Evolutionary conservation across 2,888 invertebrate species (phyloP).

Genomic region (Amblyjoppa proteus): DNA sequence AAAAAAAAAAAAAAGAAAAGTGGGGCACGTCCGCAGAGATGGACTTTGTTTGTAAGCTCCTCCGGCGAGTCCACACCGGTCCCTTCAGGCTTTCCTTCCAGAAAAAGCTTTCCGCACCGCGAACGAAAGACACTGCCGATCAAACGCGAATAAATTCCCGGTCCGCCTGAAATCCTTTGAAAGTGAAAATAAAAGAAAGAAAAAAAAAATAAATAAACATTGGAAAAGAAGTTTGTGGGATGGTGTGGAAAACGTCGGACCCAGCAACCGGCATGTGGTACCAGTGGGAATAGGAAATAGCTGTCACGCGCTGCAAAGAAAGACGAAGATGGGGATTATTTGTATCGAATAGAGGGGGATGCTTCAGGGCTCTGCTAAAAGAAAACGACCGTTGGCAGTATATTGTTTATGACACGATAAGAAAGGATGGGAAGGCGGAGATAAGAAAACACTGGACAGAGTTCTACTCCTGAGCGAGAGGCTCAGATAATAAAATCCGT

Average conservation of each 20-base stretch:
- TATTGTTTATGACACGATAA: background rate
- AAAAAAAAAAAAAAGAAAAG: slow-evolving; percentile 13
- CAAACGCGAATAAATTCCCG: slow-evolving; percentile 54
- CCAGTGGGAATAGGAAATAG: slow-evolving; percentile 22
- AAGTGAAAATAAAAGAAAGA: slow-evolving; percentile 15
- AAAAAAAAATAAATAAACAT: background rate
- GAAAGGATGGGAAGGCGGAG: background rate
- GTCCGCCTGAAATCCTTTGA: slow-evolving; percentile 33
- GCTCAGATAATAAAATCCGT: background rate
- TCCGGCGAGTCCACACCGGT: slow-evolving; percentile 12
- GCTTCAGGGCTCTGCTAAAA: background rate
- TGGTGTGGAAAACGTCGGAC: background rate
- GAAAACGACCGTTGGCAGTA: slow-evolving; percentile 1
- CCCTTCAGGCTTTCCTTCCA: slow-evolving; percentile 39
- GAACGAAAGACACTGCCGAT: slow-evolving; percentile 33
- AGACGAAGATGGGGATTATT: slow-evolving; percentile 34
- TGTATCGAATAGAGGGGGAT: slow-evolving; percentile 9
- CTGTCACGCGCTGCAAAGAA: background rate
- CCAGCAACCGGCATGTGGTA: background rate
- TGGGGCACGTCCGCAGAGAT: slow-evolving; percentile 38
- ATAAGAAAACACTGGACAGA: background rate
- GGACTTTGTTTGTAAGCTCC: slow-evolving; percentile 52
- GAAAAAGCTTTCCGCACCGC: slow-evolving; percentile 47
- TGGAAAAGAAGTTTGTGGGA: slow-evolving; percentile 9
- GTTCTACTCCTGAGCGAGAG: background rate